Evolutionary conservation across 1,140 invertebrate species (phyloP).

Genomic region (Oncopodura yosiiana): DNA sequence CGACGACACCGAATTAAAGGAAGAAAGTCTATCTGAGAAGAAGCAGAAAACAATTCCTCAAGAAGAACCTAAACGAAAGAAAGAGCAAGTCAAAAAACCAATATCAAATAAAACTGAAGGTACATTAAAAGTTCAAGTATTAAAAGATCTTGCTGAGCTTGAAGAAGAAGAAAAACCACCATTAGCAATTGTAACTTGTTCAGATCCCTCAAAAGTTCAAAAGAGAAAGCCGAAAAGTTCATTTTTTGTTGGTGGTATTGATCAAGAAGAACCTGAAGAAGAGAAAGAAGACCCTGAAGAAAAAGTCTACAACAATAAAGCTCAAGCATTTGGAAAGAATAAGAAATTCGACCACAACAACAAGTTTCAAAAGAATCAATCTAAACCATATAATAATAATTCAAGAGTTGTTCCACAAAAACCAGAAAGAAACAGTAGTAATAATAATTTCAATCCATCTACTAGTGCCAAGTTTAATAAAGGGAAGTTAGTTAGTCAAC

Average conservation of each 20-base stretch:
- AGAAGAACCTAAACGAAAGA: background rate
- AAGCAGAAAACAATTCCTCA: background rate
- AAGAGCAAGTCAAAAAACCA: background rate
- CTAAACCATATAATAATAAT: no score
- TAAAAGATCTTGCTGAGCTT: constrained; percentile 19
- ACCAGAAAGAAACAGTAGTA: no score
- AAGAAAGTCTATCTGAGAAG: background rate
- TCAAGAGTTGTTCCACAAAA: no score
- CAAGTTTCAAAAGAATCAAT: no score
- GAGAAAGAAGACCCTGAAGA: background rate
- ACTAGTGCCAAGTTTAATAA: constrained; percentile 15
- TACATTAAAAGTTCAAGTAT: constrained; percentile 18
- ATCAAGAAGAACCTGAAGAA: constrained; percentile 5
- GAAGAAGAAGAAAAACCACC: constrained; percentile 15
- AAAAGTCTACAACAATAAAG: background rate
- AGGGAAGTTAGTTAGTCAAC: constrained; percentile 14
- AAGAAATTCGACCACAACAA: no score
- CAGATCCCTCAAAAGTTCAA: background rate
- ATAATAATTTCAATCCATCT: no score
- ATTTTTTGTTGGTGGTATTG: constrained; percentile 33
- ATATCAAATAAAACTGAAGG: constrained; percentile 20
- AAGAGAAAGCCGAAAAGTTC: constrained; percentile 23
- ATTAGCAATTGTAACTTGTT: background rate
- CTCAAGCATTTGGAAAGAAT: no score
- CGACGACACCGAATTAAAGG: background rate